A percentile compares a stretch with the other conserved stretches of the same genome.
Evolutionary conservation across 1,140 invertebrate genomes (phyloP).

Genomic region (Thaumatotibia leucotreta): DNA sequence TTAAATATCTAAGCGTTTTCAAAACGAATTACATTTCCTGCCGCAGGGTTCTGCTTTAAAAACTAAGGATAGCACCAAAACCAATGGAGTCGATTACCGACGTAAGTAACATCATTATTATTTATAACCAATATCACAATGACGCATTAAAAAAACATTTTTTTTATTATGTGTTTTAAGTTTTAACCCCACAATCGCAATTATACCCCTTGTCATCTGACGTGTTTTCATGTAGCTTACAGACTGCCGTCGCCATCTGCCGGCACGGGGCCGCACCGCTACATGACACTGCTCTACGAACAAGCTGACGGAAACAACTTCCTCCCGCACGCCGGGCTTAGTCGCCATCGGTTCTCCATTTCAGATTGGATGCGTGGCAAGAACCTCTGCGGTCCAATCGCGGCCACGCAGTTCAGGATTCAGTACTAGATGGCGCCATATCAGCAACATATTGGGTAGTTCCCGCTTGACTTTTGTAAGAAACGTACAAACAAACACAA

Average conservation of each 20-base stretch:
- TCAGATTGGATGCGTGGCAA: constrained; percentile 60
- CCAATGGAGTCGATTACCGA: constrained; percentile 56
- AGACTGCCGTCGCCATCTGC: constrained; percentile 63
- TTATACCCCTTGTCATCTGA: too few relatives aligned
- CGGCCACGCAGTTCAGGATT: constrained; percentile 50
- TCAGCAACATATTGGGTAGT: too few relatives aligned
- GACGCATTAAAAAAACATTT: neutral
- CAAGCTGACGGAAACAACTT: constrained; percentile 65
- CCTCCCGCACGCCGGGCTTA: constrained; percentile 44
- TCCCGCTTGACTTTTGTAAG: too few relatives aligned
- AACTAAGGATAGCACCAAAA: constrained; percentile 49
- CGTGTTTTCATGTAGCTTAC: constrained; percentile 42
- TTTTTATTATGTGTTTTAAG: neutral
- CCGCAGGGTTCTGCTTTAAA: constrained; percentile 56
- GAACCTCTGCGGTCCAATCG: constrained; percentile 59
- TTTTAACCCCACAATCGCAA: too few relatives aligned
- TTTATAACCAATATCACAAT: neutral
- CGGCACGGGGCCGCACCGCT: constrained; percentile 54
- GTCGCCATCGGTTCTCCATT: constrained; percentile 47
- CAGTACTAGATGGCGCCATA: constrained; percentile 61
- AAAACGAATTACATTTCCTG: constrained; percentile 13
- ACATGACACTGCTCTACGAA: constrained; percentile 53
- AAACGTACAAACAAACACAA: too few relatives aligned
- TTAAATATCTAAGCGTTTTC: too few relatives aligned
- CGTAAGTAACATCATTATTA: constrained; percentile 33